phyloP scores from a whole-genome alignment of 2,888 invertebrate genomes.

The Nomada flava region DNA sequence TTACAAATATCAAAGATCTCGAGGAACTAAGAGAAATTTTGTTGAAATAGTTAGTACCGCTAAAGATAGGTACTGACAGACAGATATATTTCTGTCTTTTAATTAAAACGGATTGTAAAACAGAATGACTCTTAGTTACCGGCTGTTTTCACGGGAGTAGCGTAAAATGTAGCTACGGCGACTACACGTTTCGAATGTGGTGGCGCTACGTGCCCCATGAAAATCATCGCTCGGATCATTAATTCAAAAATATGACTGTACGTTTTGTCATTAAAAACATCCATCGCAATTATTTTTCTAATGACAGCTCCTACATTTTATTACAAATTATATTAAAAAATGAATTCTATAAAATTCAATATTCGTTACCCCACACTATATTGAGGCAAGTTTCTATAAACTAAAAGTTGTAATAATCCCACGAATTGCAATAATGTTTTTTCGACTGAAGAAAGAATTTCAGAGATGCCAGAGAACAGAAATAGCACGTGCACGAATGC shows the following conservation, averaged over 20 bases:
- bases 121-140: conserved; percentile 36
- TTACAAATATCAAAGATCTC: too few relatives aligned
- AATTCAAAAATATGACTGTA: conserved; percentile 8
- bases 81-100: neutral
- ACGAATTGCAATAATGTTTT: neutral
- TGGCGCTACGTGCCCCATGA: conserved; percentile 39
- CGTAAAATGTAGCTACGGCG: conserved; percentile 20
- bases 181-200: neutral
- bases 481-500: conserved; percentile 39
- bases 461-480: neutral
- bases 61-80: neutral
- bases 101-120: conserved; percentile 5
- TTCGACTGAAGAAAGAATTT: neutral
- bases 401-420: neutral
- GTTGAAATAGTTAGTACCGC: neutral
- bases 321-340: neutral
- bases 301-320: neutral
- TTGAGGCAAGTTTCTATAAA: neutral
- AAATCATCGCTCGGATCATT: conserved; percentile 23
- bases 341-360: neutral
- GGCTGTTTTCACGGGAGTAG: conserved; percentile 31
- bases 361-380: neutral
- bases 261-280: neutral
- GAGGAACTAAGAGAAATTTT: neutral
- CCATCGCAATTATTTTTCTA: neutral